These are phyloP conservation scores for Chironomus riparius DNA, from an alignment of 2,888 invertebrate genomes.

Conservation along the genomic window DNA sequence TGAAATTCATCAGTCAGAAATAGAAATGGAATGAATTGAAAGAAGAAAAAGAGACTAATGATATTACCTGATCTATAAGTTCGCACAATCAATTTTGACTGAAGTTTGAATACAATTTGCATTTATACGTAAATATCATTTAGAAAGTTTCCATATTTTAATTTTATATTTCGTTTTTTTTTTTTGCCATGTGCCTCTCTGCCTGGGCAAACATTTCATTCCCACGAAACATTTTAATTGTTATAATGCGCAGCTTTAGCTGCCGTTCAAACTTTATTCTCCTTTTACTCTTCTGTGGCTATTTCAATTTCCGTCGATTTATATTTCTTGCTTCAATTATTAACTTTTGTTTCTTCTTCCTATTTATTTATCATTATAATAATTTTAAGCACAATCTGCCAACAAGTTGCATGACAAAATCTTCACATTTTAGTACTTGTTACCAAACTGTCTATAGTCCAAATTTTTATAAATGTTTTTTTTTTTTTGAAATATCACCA, in stretches of 20 bases:
- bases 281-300: neutral
- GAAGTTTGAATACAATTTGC: neutral
- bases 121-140: neutral
- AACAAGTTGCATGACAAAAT: too few species aligned
- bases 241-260: neutral
- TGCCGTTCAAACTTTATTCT: neutral
- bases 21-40: neutral
- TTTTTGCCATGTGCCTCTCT: neutral
- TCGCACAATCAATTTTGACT: neutral
- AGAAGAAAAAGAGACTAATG: neutral
- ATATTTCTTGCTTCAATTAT: neutral
- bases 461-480: too few species aligned
- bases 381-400: too few species aligned
- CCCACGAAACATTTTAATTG: conserved; percentile 5
- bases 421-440: too few species aligned
- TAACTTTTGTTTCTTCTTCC: neutral
- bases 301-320: conserved; percentile 5
- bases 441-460: too few species aligned
- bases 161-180: neutral
- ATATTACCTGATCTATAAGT: neutral
- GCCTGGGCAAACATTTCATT: neutral
- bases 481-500: too few species aligned
- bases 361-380: neutral
- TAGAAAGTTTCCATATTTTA: neutral
- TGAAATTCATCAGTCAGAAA: neutral